Conservation (phyloP, 2,113 vertebrate species). For the Phalacrocorax carbo region DNA sequence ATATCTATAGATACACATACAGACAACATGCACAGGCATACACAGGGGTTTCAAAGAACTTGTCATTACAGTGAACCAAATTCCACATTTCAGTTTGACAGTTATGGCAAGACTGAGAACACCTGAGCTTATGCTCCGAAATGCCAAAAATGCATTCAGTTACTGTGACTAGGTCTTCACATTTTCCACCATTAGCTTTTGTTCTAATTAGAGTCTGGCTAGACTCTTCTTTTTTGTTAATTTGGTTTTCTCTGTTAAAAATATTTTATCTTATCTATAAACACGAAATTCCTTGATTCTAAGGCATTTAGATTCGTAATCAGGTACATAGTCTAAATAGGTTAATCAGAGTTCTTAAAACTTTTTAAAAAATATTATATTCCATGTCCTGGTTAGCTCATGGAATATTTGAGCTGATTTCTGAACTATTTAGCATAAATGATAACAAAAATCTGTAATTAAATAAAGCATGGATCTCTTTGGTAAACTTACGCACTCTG, state of each 20-base stretch:
- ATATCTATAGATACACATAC: neutral
- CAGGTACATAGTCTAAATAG: conserved; percentile 50
- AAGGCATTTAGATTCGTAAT: conserved; percentile 67
- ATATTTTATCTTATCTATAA: conserved; percentile 72
- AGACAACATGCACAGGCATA: neutral
- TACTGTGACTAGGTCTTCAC: neutral
- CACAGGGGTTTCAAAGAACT: conserved; percentile 12
- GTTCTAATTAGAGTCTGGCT: conserved; percentile 35
- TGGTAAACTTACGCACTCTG: conserved; percentile 11
- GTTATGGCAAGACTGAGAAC: neutral
- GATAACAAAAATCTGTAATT: conserved; percentile 67
- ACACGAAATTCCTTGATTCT: conserved; percentile 63
- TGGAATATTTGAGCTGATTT: conserved; percentile 55
- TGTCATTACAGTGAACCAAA: conserved; percentile 3
- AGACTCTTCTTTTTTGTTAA: conserved; percentile 35
- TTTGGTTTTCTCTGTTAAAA: conserved; percentile 65
- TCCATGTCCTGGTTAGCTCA: conserved; percentile 44
- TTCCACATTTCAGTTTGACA: neutral
- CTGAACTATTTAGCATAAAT: conserved; percentile 48
- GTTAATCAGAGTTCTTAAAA: conserved; percentile 61
- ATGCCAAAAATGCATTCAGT: conserved; percentile 3
- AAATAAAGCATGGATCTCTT: conserved; percentile 58
- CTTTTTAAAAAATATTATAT: conserved; percentile 7
- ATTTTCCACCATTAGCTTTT: conserved; percentile 20
- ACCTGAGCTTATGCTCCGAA: neutral